Evolutionary conservation across 1,140 invertebrate genomes (phyloP), one percentile per base, ranked within the genome.

Genomic region (Vollenhovia emeryi): DNA sequence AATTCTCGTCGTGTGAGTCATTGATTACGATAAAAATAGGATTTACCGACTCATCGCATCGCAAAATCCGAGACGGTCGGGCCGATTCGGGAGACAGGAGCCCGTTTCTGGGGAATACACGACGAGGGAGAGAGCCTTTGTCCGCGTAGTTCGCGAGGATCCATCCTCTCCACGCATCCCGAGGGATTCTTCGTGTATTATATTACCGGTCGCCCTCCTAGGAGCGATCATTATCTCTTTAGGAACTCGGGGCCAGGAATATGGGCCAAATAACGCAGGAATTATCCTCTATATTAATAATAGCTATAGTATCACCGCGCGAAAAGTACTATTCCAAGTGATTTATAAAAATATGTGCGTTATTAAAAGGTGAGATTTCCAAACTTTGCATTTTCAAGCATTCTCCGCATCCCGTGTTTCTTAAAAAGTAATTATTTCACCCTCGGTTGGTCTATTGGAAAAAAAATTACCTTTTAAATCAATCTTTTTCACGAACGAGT

Each of bases 211-310:
- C 90, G 91, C 87, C 89, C 91, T 92, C 88, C 78, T 66, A 85
- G 52, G 85, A 91, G 87, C 89, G 91, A 93, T 93, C 92, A 91
- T 93, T 93, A 94, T 94, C 93, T 92, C 89, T 91, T 93, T 93
- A 90, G 87, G 84, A 90, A 64, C 87, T 82, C 66, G 82, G 74
- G 80, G 86, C 40, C 40, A 82, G 52, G 52, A 82, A 82, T 82
- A 89, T 89, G 82, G 88, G 88, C 85, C 86, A 84, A 91, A 87
- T 89, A 83, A 90, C 85, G 84, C 55, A 64, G 30, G 60, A 60
- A 68, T 84, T 86, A 84, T 86, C 69, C 68, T 45, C 33, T 59
- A 60, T 74, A 84, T 86, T 73, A 85, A 87, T 82, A 73, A 57
- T 33, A 43, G 50, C 33, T 33, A 80, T 84, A 83, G 73, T 71